Conservation (phyloP, 2,113 vertebrate genomes). For the Micronycteris hirsuta region DNA sequence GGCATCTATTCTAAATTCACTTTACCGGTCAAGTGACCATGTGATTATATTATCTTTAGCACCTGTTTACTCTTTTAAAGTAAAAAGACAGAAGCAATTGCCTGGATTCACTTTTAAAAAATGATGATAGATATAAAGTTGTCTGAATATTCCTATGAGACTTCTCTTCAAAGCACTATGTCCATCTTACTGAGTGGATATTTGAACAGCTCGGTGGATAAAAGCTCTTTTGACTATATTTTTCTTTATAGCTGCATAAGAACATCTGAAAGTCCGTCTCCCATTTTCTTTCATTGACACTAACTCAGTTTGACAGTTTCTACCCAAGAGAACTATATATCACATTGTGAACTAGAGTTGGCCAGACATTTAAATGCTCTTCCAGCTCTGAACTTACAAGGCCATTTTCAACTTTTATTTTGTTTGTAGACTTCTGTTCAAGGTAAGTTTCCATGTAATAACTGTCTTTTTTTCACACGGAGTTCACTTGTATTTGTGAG, state of each 20-base stretch:
- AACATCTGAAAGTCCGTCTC: constrained; percentile 58
- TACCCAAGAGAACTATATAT: constrained; percentile 42
- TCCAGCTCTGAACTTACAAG: background rate
- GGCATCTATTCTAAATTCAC: background rate
- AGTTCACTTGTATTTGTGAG: background rate
- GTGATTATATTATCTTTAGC: background rate
- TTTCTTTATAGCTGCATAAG: constrained; percentile 46
- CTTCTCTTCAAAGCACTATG: background rate
- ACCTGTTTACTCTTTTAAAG: background rate
- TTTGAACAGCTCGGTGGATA: constrained; percentile 52
- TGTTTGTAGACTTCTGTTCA: constrained; percentile 44
- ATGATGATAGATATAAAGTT: background rate
- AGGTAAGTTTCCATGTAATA: constrained; percentile 12
- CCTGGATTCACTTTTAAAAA: constrained; percentile 13
- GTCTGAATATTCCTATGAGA: background rate
- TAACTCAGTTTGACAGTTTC: constrained; percentile 62
- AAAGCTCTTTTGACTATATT: constrained; percentile 59
- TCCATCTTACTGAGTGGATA: background rate
- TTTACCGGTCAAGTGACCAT: background rate
- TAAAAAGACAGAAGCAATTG: background rate
- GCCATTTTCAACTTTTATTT: constrained; percentile 47
- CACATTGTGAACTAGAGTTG: background rate
- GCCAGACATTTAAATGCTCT: constrained; percentile 39
- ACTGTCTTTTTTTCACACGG: background rate
- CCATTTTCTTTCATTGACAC: constrained; percentile 50